Evolutionary conservation across 2,113 vertebrate genomes (phyloP).

Genomic region (Oreochromis niloticus): DNA sequence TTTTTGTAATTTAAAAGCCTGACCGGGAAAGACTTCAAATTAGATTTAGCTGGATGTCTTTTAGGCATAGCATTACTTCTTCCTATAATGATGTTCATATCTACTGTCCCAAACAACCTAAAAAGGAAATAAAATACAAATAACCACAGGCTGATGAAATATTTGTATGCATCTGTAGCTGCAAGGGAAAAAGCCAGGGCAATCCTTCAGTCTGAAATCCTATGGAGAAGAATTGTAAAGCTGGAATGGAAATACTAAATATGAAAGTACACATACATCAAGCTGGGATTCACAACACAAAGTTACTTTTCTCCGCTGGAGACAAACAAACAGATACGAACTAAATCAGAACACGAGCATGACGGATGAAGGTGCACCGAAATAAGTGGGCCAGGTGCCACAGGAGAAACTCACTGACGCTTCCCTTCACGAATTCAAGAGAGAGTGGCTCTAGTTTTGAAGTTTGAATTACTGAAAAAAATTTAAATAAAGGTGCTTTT

Average conservation of each 20-base stretch:
- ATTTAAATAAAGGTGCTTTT: neutral
- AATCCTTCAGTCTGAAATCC: neutral
- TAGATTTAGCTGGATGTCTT: neutral
- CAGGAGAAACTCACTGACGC: neutral
- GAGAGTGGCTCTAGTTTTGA: neutral
- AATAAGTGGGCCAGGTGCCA: constrained; percentile 16
- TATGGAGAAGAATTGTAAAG: neutral
- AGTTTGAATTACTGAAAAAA: neutral
- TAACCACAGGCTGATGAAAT: neutral
- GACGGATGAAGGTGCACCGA: neutral
- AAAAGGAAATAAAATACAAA: neutral
- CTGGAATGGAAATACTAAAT: neutral
- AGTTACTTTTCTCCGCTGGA: neutral
- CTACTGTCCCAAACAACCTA: neutral
- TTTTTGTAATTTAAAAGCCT: neutral
- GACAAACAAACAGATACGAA: neutral
- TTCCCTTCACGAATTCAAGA: neutral
- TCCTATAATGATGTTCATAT: neutral
- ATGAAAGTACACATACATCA: neutral
- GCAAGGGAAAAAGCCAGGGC: neutral
- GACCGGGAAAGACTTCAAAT: neutral
- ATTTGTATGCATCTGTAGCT: neutral
- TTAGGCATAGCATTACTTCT: neutral
- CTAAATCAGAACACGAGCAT: neutral
- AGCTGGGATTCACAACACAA: neutral